These are phyloP conservation scores for Meteorus cinctellus DNA, from an alignment of 2,888 invertebrate species.

Conservation along the genomic window DNA sequence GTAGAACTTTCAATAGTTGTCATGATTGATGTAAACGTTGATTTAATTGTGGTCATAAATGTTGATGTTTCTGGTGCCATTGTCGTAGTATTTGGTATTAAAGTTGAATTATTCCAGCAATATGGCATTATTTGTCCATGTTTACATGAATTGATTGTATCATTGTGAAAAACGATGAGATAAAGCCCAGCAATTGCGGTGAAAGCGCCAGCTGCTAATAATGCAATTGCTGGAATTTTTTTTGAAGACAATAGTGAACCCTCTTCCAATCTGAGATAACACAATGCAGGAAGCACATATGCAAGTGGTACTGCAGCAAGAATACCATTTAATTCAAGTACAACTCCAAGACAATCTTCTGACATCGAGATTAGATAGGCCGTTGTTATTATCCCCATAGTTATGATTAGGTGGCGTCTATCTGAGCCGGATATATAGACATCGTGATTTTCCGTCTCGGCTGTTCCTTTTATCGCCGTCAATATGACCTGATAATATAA, in stretches of 20 bases:
- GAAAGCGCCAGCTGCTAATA: slow-evolving; percentile 80
- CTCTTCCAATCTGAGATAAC: slow-evolving; percentile 84
- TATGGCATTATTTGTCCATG: slow-evolving; percentile 80
- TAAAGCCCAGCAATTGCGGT: slow-evolving; percentile 79
- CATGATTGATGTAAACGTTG: slow-evolving; percentile 8
- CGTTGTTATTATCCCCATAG: slow-evolving; percentile 80
- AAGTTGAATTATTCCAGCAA: slow-evolving; percentile 70
- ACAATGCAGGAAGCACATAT: slow-evolving; percentile 86
- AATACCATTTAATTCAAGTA: slow-evolving; percentile 88
- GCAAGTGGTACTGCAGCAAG: slow-evolving; percentile 88
- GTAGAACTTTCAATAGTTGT: slow-evolving; percentile 25
- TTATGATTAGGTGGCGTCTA: slow-evolving; percentile 77
- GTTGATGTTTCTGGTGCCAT: slow-evolving; percentile 32
- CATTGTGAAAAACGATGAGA: slow-evolving; percentile 75
- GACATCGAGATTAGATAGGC: slow-evolving; percentile 85
- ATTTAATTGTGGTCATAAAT: slow-evolving; percentile 8
- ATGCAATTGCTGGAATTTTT: slow-evolving; percentile 82
- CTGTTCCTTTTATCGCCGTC: slow-evolving; percentile 69
- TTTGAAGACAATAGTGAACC: slow-evolving; percentile 79
- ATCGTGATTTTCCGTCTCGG: slow-evolving; percentile 65
- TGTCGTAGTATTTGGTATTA: slow-evolving; percentile 38
- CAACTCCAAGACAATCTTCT: slow-evolving; percentile 88
- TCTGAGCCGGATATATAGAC: slow-evolving; percentile 74
- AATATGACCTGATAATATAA: slow-evolving; percentile 63
- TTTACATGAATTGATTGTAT: slow-evolving; percentile 75